Evolutionary conservation across 2,888 invertebrate genomes (phyloP).

Genomic region (Eilema caniola): DNA sequence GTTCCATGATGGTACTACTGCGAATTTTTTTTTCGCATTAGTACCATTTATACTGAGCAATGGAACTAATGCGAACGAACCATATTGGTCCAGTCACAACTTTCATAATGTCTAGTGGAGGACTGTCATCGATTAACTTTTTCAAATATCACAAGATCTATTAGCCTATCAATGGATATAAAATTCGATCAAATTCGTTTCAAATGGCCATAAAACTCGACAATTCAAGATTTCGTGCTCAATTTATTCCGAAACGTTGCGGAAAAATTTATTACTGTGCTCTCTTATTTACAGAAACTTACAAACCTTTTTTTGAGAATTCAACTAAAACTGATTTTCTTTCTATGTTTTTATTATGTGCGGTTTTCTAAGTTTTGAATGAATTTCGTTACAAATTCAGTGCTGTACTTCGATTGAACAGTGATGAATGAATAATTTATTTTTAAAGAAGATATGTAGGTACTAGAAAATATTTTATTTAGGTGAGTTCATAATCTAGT

Average conservation of each 20-base stretch:
- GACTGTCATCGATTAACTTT: neutral
- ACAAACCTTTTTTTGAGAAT: neutral
- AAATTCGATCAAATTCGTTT: neutral
- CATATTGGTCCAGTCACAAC: no score
- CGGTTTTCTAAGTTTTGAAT: neutral
- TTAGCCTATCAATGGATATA: neutral
- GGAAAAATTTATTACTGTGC: neutral
- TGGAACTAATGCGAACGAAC: no score
- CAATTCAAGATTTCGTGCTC: neutral
- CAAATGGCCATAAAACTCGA: neutral
- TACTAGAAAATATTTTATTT: neutral
- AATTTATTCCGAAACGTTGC: neutral
- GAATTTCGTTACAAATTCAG: neutral
- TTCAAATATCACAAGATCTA: neutral
- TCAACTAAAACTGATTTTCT: neutral
- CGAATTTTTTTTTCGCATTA: no score
- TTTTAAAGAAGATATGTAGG: neutral
- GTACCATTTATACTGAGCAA: no score
- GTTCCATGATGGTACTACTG: no score
- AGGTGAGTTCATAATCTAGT: neutral
- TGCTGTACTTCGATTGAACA: neutral
- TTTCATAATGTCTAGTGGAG: neutral
- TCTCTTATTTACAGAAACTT: neutral
- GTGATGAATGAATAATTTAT: neutral
- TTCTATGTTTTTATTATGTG: neutral